phyloP scores from a whole-genome alignment of 2,797 vertebrate genomes.

The Choloepus didactylus region DNA sequence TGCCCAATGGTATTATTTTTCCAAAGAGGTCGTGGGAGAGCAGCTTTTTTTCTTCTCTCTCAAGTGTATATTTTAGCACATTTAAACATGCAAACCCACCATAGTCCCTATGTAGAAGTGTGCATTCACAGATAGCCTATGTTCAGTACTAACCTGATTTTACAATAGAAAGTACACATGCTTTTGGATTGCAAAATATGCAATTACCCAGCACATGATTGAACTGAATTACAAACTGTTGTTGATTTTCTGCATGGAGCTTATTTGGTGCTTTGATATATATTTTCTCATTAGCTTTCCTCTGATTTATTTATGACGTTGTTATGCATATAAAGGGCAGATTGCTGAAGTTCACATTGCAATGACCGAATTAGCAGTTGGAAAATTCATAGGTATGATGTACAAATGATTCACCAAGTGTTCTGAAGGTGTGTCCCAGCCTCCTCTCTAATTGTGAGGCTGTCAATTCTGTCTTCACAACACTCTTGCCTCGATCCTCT shows the following conservation, averaged over 20 bases:
- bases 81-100: conserved; percentile 46
- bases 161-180: conserved; percentile 71
- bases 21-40: conserved; percentile 72
- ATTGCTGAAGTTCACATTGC: conserved; percentile 85
- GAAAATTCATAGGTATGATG: conserved; percentile 83
- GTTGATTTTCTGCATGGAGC: conserved; percentile 76
- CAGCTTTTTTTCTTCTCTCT: conserved; percentile 19
- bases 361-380: conserved; percentile 81
- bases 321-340: conserved; percentile 85
- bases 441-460: background rate
- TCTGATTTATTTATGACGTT: conserved; percentile 89
- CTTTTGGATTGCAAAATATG: conserved; percentile 76
- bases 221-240: conserved; percentile 86
- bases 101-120: conserved; percentile 19
- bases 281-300: conserved; percentile 87
- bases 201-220: conserved; percentile 80
- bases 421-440: conserved; percentile 52
- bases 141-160: conserved; percentile 68
- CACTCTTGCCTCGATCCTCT: background rate
- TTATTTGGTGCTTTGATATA: conserved; percentile 85
- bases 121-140: no score
- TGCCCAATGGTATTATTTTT: conserved; percentile 78
- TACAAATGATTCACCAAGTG: conserved; percentile 79
- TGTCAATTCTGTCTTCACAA: conserved; percentile 15
- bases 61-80: conserved; percentile 68